Conservation (phyloP, 2,113 vertebrate species). For the Pterophyllum scalare region DNA sequence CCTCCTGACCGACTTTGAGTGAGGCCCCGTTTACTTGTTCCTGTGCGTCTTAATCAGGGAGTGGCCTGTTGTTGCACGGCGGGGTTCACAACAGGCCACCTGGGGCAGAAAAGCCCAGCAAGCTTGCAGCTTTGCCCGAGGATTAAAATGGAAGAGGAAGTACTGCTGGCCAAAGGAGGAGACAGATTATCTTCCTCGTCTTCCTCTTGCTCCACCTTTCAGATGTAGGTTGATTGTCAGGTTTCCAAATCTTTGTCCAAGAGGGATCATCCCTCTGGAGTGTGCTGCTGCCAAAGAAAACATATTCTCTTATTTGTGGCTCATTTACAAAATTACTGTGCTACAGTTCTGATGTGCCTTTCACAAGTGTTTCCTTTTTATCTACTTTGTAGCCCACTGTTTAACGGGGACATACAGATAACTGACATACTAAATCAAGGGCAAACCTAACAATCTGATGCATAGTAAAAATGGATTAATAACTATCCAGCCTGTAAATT, state of each 20-base stretch:
- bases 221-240: not conserved
- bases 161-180: constrained; percentile 33
- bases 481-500: not conserved
- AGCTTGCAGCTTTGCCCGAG: constrained; percentile 58
- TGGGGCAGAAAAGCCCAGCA: constrained; percentile 14
- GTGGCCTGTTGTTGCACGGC: constrained; percentile 14
- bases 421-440: not conserved
- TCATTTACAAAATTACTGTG: not conserved
- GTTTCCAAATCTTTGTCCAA: constrained; percentile 20
- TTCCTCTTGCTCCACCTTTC: constrained; percentile 39
- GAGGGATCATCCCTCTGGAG: constrained; percentile 15
- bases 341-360: not conserved
- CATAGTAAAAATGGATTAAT: not conserved
- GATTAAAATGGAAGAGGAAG: constrained; percentile 65
- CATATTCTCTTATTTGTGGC: not conserved
- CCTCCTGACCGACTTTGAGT: not conserved
- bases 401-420: no score
- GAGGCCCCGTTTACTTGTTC: constrained; percentile 12
- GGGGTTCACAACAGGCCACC: constrained; percentile 40
- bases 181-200: constrained; percentile 60
- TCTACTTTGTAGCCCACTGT: not conserved
- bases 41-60: constrained; percentile 29
- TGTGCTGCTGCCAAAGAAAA: not conserved
- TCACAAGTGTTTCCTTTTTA: not conserved
- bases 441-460: not conserved